Evolutionary conservation across 2,888 invertebrate species (phyloP).

Genomic region (Actias luna): DNA sequence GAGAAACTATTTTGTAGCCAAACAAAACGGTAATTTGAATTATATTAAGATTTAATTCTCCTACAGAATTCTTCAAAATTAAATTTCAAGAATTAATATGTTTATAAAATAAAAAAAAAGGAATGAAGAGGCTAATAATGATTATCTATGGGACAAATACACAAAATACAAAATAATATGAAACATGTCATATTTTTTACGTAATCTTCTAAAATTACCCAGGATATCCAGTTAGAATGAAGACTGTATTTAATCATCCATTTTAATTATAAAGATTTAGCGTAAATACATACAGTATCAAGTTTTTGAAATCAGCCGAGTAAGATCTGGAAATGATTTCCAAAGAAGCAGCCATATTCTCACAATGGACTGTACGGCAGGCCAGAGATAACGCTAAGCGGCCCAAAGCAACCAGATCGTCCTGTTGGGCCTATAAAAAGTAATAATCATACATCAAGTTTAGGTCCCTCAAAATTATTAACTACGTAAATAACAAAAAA

Average conservation of each 20-base stretch:
- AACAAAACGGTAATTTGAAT: too few species aligned
- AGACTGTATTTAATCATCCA: background rate
- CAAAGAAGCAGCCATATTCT: conserved; percentile 93
- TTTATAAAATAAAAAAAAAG: too few species aligned
- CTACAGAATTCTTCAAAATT: too few species aligned
- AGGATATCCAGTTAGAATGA: background rate
- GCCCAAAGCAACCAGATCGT: conserved; percentile 95
- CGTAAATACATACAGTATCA: conserved; percentile 88
- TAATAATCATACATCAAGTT: background rate
- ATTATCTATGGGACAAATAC: too few species aligned
- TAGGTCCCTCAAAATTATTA: background rate
- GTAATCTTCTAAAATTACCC: background rate
- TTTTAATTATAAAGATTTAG: background rate
- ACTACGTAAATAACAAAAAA: background rate
- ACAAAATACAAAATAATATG: background rate
- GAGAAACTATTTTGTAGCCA: too few species aligned
- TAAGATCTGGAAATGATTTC: conserved; percentile 95
- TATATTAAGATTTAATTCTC: too few species aligned
- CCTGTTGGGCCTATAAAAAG: conserved; percentile 84
- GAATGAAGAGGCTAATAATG: too few species aligned
- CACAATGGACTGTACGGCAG: conserved; percentile 95
- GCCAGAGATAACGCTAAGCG: conserved; percentile 95
- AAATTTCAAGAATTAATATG: too few species aligned
- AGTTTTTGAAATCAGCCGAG: conserved; percentile 95
- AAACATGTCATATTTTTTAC: background rate